Evolutionary conservation across 2,888 invertebrate species (phyloP), one percentile per base, ranked within the genome.

Genomic region (Bombylius discolor): DNA sequence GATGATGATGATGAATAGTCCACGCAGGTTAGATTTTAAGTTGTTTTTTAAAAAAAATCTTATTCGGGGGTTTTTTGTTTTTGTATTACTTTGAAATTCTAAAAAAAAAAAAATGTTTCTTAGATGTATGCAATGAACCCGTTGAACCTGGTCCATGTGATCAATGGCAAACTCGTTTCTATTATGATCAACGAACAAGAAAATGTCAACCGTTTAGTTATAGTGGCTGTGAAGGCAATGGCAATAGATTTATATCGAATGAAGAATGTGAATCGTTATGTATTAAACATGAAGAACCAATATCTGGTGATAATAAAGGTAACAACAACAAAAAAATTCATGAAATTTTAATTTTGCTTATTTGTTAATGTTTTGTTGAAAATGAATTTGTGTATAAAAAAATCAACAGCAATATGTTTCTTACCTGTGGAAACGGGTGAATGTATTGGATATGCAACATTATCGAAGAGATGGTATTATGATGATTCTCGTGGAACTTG

Each of bases 151-250:
- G 93, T 31, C 81, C 84, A 5, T 93, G 93, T 68, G 74, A 78
- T 33, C 82, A 79, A 1, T 74, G 68, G 68, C 67, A 77, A 58
- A 78, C 84, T 63, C 73, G 73, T 9, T 84, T 80, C 73, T 89
- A 82, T 75, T 93, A 81, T 72, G 83, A 90, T 66, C 68, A 71
- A 13, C 64, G 65, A 1, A 71, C 75, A 0, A 80, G 81, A 13
- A 71, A 74, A 45, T 94, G 94, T 69, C 76, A 77, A 53, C 75
- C 79, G 60, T 94, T 89, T 72, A 72, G 75, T 3, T 94, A 87
- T 67, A 84, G 90, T 45, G 93, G 93, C 57, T 94, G 93, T 68
- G 80, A 77, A 45, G 93, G 93, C 42, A 89, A 89, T 64, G 85
- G 86, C 52, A 94, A 94, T 72, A 78, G 89, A 54, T 94, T 94